Evolutionary conservation across 2,113 vertebrate species (phyloP).

Genomic region (Indri indri): DNA sequence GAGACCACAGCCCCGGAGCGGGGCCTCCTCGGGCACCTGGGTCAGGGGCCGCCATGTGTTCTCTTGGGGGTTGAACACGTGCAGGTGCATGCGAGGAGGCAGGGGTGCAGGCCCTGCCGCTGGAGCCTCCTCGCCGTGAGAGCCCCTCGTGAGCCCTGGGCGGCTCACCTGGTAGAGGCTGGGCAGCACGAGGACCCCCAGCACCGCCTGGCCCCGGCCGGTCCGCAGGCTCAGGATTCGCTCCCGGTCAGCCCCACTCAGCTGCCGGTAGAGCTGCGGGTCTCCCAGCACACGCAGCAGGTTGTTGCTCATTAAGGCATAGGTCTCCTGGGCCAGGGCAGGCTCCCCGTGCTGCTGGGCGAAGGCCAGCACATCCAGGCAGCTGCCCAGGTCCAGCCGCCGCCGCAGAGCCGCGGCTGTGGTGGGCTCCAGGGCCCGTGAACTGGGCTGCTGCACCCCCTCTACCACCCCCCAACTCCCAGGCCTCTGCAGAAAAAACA

Average conservation of each 20-base stretch:
- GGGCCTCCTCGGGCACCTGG: conserved; percentile 70
- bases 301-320: conserved; percentile 76
- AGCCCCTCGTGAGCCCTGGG: not conserved
- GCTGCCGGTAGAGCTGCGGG: conserved; percentile 71
- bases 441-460: not conserved
- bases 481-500: conserved; percentile 49
- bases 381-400: conserved; percentile 70
- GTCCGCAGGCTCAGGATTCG: conserved; percentile 72
- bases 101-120: accelerated
- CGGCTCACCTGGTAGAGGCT: conserved; percentile 61
- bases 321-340: conserved; percentile 59
- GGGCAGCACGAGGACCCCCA: conserved; percentile 72
- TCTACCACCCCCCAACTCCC: conserved; percentile 28
- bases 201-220: conserved; percentile 35
- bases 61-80: conserved; percentile 51
- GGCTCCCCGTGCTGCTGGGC: conserved; percentile 67
- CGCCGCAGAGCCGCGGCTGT: not conserved
- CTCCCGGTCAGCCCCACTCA: conserved; percentile 73
- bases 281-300: conserved; percentile 77
- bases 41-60: conserved; percentile 73
- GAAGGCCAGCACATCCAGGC: conserved; percentile 71
- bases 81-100: conserved; percentile 18
- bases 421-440: not conserved
- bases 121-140: not conserved
- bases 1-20: conserved; percentile 79